Conservation (phyloP, 2,113 vertebrate genomes). For the Brachyhypopomus gauderio region DNA sequence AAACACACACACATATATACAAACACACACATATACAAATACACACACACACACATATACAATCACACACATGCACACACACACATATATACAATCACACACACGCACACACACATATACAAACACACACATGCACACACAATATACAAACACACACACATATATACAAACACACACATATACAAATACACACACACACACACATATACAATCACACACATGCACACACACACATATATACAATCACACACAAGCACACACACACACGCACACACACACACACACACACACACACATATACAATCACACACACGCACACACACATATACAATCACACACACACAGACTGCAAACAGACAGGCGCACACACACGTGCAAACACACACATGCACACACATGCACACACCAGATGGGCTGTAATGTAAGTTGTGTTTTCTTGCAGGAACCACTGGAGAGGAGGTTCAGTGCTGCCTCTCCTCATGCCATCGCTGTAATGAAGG, state of each 20-base stretch:
- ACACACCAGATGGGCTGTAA: background rate
- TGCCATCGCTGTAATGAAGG: constrained; percentile 77
- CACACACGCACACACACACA: constrained; percentile 7
- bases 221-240: background rate
- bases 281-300: background rate
- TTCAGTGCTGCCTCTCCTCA: constrained; percentile 64
- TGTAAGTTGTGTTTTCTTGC: background rate
- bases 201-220: background rate
- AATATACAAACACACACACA: background rate
- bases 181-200: background rate
- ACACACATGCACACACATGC: background rate
- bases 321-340: background rate
- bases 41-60: background rate
- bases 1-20: constrained; percentile 5
- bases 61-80: background rate
- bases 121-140: background rate
- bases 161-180: constrained; percentile 14
- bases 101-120: background rate
- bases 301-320: constrained; percentile 4
- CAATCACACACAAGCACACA: background rate
- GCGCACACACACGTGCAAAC: background rate
- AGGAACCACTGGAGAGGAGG: constrained; percentile 78
- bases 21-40: background rate
- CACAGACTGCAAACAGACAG: background rate
- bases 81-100: background rate